phyloP scores from a whole-genome alignment of 2,113 vertebrate genomes.

The Peromyscus leucopus region DNA sequence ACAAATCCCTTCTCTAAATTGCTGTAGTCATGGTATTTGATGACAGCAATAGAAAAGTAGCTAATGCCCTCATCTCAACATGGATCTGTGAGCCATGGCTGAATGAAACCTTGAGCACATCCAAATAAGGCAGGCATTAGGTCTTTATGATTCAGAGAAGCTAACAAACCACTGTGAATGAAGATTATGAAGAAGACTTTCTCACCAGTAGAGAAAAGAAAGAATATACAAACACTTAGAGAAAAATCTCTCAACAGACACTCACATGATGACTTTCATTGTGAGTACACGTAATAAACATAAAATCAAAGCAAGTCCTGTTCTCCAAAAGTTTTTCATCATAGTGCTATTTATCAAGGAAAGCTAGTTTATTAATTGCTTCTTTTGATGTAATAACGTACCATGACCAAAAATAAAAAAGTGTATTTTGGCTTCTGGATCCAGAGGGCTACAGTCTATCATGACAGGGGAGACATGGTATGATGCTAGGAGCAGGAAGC shows the following conservation, averaged over 20 bases:
- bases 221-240: neutral
- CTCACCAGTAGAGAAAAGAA: neutral
- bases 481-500: neutral
- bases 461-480: neutral
- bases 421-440: neutral
- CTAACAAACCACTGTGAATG: neutral
- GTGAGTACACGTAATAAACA: neutral
- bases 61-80: neutral
- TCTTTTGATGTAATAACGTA: neutral
- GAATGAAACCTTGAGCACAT: neutral
- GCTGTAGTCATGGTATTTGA: neutral
- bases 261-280: neutral
- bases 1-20: neutral
- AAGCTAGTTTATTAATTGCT: neutral
- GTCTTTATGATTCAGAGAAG: neutral
- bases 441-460: neutral
- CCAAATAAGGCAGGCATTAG: neutral
- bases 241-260: neutral
- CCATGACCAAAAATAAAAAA: neutral
- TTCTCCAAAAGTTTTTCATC: constrained; percentile 31
- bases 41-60: neutral
- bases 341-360: constrained; percentile 17
- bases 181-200: neutral
- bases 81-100: neutral
- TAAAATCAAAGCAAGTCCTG: constrained; percentile 6